Base-by-base conservation (phyloP, 1,140 invertebrate genomes). In the Pissodes strobi region DNA sequence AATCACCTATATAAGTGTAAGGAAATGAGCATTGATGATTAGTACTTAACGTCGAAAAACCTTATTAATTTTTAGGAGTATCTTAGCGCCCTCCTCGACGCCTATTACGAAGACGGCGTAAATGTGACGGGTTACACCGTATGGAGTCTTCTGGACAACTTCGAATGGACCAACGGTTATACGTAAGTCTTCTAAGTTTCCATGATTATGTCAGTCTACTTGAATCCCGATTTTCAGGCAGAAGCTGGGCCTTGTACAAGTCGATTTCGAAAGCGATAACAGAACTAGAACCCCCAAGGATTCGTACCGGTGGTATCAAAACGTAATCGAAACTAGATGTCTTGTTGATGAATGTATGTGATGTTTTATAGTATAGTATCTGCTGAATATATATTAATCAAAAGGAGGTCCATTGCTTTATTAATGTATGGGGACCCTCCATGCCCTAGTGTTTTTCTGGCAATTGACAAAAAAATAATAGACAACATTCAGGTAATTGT, bases 181-280 rank as follows among this genome's bases (percentile, higher is more conserved):
- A 69, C 64, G 65, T 69, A 38, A 41, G n/a, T 18, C 19, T 8
- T 22, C n/a, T 38, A 6, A 56, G n/a, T 3, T 30, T 13, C n/a
- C n/a, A n/a, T n/a, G n/a, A n/a, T n/a, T n/a, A n/a, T n/a, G n/a
- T n/a, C n/a, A n/a, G n/a, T n/a, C n/a, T n/a, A n/a, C n/a, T n/a
- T n/a, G n/a, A n/a, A 23, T 37, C 6, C 18, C 10, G 2, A 66
- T 76, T 67, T 74, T 82, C 82, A 58, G 78, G 87, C 84, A 2
- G 79, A 86, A 83, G 67, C 93, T 91, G 74, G 91, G 91, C 1
- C 70, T 21, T 23, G 86, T 88, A 69, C 81, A 86, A 13, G 88
- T 94, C 0, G 85, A 94, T 73, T 93, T 91, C 69, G 81, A 78
- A 0, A 82, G 86, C 67, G 83, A 86, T 0, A 73, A 86, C 0